Percentiles rank a stretch among this genome's conserved stretches.
phyloP scores from a whole-genome alignment of 2,797 vertebrate species.

The Bradypodion ventrale region DNA sequence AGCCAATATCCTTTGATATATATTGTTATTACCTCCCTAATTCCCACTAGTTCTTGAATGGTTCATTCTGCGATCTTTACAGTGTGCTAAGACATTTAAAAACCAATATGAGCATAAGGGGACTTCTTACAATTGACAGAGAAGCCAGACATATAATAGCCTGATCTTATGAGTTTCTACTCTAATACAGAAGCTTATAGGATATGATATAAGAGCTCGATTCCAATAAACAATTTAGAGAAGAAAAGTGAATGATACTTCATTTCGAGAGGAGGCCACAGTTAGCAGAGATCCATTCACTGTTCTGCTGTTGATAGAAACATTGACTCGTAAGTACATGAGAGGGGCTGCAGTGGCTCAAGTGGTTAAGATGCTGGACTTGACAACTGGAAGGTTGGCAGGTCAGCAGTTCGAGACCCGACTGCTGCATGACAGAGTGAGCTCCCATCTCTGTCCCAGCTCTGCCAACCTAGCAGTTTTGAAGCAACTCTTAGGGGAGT shows the following conservation, averaged over 20 bases:
- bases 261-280: neutral
- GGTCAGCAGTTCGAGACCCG: too few relatives aligned
- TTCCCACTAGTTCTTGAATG: neutral
- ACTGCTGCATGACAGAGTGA: too few relatives aligned
- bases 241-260: neutral
- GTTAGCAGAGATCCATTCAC: neutral
- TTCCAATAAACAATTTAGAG: neutral
- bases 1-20: neutral
- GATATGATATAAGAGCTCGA: neutral
- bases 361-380: too few relatives aligned
- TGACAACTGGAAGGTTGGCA: too few relatives aligned
- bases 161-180: neutral
- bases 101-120: neutral
- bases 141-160: neutral
- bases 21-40: neutral
- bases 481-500: too few relatives aligned
- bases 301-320: neutral
- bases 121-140: neutral
- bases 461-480: too few relatives aligned
- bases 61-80: constrained; percentile 4
- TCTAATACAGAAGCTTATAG: neutral
- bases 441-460: too few relatives aligned
- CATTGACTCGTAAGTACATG: neutral
- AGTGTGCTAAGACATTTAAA: neutral
- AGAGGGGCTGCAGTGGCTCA: too few relatives aligned